phyloP scores from a whole-genome alignment of 37 sponge, comb jelly and placozoan genomes.

The Amphimedon queenslandica region DNA sequence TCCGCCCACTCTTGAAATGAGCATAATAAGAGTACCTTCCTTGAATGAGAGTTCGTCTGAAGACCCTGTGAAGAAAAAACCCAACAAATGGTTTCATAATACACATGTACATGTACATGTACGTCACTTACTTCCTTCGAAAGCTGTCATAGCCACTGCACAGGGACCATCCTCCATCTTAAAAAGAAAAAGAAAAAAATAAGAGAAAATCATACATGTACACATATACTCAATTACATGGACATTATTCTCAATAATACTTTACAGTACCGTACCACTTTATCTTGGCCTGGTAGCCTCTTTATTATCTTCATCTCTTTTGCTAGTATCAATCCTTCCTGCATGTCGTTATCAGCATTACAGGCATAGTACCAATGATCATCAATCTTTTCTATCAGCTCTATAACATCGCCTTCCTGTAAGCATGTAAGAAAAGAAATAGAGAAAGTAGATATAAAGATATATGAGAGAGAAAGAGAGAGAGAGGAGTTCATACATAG shows the following conservation, averaged over 20 bases:
- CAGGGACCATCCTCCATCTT: constrained; percentile 63
- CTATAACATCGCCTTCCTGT: constrained; percentile 57
- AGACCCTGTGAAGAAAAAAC: not conserved
- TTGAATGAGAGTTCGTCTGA: constrained; percentile 13
- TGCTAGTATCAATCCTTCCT: constrained; percentile 36
- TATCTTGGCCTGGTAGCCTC: constrained; percentile 40
- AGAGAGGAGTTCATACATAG: constrained; percentile 30
- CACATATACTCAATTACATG: constrained; percentile 1
- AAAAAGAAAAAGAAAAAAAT: not conserved
- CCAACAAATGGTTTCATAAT: not conserved
- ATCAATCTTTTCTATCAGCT: constrained; percentile 54
- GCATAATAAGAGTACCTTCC: constrained; percentile 55
- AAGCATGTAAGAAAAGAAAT: not conserved
- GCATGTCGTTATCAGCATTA: constrained; percentile 37
- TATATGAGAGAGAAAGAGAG: not conserved
- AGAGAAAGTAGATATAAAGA: too few relatives aligned
- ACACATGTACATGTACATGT: not conserved
- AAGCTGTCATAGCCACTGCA: constrained; percentile 47
- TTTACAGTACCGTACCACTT: too few relatives aligned
- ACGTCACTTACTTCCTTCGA: constrained; percentile 40
- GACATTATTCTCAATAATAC: too few relatives aligned
- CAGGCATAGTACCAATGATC: constrained; percentile 61
- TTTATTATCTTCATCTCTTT: constrained; percentile 46
- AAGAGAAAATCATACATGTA: not conserved
- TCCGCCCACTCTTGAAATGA: constrained; percentile 40